phyloP scores from a whole-genome alignment of 1,140 invertebrate genomes.

The Doryteuthis pealeii region DNA sequence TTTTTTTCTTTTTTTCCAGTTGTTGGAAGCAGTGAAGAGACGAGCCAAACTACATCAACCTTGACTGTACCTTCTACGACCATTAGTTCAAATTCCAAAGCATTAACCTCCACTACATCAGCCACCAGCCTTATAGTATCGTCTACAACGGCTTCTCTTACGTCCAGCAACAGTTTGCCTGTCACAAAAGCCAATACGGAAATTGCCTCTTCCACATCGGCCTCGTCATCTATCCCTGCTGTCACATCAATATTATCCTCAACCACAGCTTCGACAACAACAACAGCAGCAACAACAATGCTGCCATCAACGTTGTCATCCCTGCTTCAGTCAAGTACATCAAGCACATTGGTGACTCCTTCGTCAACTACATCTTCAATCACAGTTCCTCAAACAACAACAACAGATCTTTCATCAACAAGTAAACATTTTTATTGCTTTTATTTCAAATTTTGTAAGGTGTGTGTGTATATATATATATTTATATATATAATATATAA shows the following conservation, averaged over 20 bases:
- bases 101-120: neutral
- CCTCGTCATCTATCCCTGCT: neutral
- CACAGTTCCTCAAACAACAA: too few species aligned
- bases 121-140: neutral
- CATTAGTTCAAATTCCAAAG: neutral
- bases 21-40: neutral
- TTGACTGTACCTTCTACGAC: neutral
- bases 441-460: too few species aligned
- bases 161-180: neutral
- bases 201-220: neutral
- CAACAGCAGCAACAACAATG: neutral
- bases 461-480: too few species aligned
- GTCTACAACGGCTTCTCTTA: neutral
- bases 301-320: too few species aligned
- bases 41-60: neutral
- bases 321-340: too few species aligned
- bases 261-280: slow-evolving; percentile 5
- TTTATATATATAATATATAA: too few species aligned
- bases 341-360: too few species aligned
- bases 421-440: too few species aligned
- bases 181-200: neutral
- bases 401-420: too few species aligned
- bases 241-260: slow-evolving; percentile 11
- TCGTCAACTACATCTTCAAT: too few species aligned
- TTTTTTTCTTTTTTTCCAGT: neutral